Conservation (phyloP, 2,113 vertebrate genomes). For the Rissa tridactyla region DNA sequence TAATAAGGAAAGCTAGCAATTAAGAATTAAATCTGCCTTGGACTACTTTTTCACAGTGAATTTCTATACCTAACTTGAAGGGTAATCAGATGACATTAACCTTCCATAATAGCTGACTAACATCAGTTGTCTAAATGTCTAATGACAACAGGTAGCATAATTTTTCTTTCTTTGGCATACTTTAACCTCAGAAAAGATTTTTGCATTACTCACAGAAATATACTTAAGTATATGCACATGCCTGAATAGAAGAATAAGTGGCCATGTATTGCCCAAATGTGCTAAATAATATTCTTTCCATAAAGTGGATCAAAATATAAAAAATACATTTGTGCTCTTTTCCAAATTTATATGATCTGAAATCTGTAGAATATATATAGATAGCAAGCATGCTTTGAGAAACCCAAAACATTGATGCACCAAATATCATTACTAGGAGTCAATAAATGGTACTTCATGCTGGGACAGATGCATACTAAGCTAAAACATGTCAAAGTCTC, state of each 20-base stretch:
- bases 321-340: fast-evolving
- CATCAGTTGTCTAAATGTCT: neutral
- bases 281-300: neutral
- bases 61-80: neutral
- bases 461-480: neutral
- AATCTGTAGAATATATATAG: neutral
- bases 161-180: neutral
- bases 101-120: neutral
- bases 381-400: neutral
- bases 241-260: neutral
- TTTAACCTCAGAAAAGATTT: neutral
- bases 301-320: neutral
- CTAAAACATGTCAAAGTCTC: neutral
- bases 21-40: neutral
- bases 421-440: neutral
- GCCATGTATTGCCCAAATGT: neutral
- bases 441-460: neutral
- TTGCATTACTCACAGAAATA: neutral
- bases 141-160: neutral
- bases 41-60: neutral
- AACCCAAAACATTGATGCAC: neutral
- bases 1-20: neutral
- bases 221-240: neutral
- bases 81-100: neutral
- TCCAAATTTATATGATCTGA: neutral